Percentiles rank a stretch among this genome's conserved stretches.
Conservation (phyloP, 1,140 invertebrate genomes). For the Philotrypesis tridentata region DNA sequence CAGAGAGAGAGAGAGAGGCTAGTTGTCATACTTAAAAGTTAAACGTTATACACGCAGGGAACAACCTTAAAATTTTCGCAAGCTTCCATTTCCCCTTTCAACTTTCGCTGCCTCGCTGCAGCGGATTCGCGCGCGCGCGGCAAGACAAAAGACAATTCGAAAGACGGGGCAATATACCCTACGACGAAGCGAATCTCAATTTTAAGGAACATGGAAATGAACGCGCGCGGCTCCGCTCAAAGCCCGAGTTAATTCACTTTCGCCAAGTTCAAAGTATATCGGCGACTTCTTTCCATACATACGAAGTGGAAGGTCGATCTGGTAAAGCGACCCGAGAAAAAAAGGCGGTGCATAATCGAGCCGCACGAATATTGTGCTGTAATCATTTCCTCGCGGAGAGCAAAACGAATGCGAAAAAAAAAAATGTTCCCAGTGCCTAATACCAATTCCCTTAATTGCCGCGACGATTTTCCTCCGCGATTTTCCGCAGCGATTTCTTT, state of each 20-base stretch:
- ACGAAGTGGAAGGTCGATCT: neutral
- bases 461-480: neutral
- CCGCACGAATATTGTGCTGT: too few relatives aligned
- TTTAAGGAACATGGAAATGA: neutral
- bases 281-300: neutral
- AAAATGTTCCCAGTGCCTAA: too few relatives aligned
- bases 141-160: neutral
- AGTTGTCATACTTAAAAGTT: slow-evolving; percentile 43
- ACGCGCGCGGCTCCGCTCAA: neutral
- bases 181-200: too few relatives aligned
- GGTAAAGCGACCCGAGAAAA: too few relatives aligned
- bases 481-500: too few relatives aligned
- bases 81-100: neutral
- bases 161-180: neutral
- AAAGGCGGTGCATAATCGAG: too few relatives aligned
- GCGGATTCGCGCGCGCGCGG: too few relatives aligned
- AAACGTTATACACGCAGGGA: slow-evolving; percentile 29
- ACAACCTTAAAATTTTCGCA: slow-evolving; percentile 31
- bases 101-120: neutral
- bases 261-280: too few relatives aligned
- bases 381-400: too few relatives aligned
- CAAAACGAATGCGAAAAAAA: neutral
- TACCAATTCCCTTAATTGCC: neutral
- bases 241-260: neutral
- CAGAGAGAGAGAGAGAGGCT: too few relatives aligned